Conservation (phyloP, 2,888 invertebrate species). For the Notodonta ziczac region DNA sequence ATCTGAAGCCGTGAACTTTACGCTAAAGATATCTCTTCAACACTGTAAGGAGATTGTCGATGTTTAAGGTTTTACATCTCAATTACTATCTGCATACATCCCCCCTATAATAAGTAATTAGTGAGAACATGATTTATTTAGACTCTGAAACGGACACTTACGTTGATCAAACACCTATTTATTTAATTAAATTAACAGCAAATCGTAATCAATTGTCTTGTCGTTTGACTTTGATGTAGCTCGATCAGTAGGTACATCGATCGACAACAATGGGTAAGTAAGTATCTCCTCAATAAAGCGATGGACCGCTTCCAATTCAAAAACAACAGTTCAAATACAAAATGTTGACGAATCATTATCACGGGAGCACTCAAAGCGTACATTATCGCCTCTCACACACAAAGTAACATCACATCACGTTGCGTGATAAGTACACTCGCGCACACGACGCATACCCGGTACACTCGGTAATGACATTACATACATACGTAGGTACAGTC, state of each 20-base stretch:
- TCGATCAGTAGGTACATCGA: no score
- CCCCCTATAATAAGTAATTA: no score
- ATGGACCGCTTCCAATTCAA: no score
- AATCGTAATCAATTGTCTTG: no score
- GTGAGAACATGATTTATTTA: neutral
- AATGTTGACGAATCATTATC: neutral
- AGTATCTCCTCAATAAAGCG: no score
- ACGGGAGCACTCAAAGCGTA: neutral
- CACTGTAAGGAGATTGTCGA: conserved; percentile 11
- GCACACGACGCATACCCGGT: neutral
- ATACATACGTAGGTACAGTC: conserved; percentile 9
- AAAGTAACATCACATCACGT: neutral
- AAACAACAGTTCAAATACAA: neutral
- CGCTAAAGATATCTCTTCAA: conserved; percentile 21
- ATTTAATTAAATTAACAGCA: no score
- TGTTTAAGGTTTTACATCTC: conserved; percentile 1
- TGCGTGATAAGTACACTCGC: conserved; percentile 3
- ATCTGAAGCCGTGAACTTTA: conserved; percentile 23
- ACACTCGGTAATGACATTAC: conserved; percentile 2
- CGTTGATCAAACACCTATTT: no score
- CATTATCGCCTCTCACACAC: neutral
- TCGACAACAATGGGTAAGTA: no score
- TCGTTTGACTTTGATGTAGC: no score
- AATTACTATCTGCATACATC: neutral
- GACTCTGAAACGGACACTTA: no score